Conservation (phyloP, 2,113 vertebrate species). For the Oryzias curvinotus region DNA sequence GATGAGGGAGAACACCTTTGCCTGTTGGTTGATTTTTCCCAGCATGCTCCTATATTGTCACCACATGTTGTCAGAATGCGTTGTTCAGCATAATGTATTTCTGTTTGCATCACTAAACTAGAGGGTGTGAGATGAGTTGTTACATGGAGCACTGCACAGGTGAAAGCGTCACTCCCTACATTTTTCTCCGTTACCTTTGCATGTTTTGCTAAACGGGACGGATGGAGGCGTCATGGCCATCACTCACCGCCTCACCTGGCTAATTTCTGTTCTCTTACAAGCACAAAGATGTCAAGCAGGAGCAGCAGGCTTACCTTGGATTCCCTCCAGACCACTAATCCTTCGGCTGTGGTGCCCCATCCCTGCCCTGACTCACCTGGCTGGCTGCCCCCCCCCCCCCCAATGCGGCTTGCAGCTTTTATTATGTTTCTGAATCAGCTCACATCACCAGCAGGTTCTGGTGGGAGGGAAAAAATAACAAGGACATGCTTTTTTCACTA, state of each 20-base stretch:
- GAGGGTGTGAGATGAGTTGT: constrained; percentile 45
- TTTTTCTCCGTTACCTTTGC: constrained; percentile 64
- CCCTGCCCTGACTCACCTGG: constrained; percentile 69
- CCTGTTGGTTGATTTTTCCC: neutral
- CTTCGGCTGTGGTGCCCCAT: constrained; percentile 73
- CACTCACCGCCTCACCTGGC: constrained; percentile 76
- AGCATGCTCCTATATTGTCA: neutral
- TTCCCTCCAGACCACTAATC: constrained; percentile 75
- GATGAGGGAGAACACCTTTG: too few species aligned
- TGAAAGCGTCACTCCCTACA: constrained; percentile 37
- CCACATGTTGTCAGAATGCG: too few species aligned
- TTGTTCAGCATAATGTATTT: too few species aligned
- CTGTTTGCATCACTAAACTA: constrained; percentile 27
- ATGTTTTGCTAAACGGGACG: constrained; percentile 81
- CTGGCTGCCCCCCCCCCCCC: constrained; percentile 58
- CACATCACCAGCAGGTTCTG: constrained; percentile 57
- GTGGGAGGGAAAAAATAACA: constrained; percentile 46
- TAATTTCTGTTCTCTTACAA: constrained; percentile 84
- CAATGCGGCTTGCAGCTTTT: constrained; percentile 64
- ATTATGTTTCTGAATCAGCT: constrained; percentile 60
- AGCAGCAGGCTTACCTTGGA: constrained; percentile 79
- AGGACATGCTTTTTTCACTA: constrained; percentile 8
- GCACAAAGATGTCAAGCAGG: constrained; percentile 82
- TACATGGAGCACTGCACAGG: constrained; percentile 44
- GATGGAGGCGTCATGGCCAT: constrained; percentile 74